These are phyloP conservation scores for Diabrotica virgifera DNA, from an alignment of 1,140 invertebrate genomes.

Conservation along the genomic window DNA sequence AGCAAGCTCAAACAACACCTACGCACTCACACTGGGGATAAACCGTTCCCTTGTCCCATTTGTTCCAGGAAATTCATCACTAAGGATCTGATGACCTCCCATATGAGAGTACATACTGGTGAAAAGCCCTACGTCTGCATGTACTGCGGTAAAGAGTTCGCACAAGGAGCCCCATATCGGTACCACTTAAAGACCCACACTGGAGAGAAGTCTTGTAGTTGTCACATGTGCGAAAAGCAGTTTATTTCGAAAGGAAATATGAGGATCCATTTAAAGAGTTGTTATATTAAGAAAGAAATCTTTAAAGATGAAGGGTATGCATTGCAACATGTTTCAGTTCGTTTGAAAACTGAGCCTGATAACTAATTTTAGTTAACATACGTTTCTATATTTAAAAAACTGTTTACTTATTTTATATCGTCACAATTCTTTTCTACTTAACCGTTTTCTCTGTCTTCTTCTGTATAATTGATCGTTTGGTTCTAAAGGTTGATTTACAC, in stretches of 20 bases:
- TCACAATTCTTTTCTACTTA: too few relatives aligned
- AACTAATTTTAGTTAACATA: too few relatives aligned
- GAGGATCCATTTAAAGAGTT: slow-evolving; percentile 33
- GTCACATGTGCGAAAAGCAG: slow-evolving; percentile 50
- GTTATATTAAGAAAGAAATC: neutral
- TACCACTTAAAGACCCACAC: slow-evolving; percentile 63
- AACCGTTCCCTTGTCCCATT: slow-evolving; percentile 39
- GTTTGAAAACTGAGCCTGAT: too few relatives aligned
- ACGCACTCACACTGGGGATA: slow-evolving; percentile 43
- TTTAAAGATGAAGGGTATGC: too few relatives aligned
- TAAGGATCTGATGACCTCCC: slow-evolving; percentile 40
- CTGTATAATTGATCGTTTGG: too few relatives aligned
- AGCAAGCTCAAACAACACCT: slow-evolving; percentile 64
- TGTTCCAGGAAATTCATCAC: slow-evolving; percentile 43
- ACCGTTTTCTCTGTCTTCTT: too few relatives aligned
- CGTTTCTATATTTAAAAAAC: too few relatives aligned
- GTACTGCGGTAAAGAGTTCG: slow-evolving; percentile 41
- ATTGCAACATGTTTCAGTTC: too few relatives aligned
- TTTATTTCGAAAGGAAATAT: slow-evolving; percentile 41
- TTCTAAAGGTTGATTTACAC: too few relatives aligned
- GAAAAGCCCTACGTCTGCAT: slow-evolving; percentile 34
- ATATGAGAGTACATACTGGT: slow-evolving; percentile 36
- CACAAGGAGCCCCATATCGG: slow-evolving; percentile 55
- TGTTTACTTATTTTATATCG: too few relatives aligned
- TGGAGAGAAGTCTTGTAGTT: slow-evolving; percentile 49